Evolutionary conservation across 64 coral and sea anemone genomes (phyloP).

Genomic region (Actinia tenebrosa): DNA sequence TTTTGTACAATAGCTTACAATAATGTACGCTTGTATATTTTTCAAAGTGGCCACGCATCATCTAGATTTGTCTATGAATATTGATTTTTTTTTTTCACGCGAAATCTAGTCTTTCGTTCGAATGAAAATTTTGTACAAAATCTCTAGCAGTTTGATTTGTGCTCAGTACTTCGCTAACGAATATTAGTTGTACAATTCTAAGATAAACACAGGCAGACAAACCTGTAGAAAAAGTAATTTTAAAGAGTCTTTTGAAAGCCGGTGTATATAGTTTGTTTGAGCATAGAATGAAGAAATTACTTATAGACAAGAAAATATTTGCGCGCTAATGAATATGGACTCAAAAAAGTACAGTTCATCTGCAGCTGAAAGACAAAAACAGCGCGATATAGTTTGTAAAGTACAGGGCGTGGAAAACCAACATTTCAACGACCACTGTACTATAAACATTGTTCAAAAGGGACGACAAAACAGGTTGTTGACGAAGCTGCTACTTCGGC

Average conservation of each 20-base stretch:
- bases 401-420: conserved; percentile 1
- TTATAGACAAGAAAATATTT: not conserved
- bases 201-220: not conserved
- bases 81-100: too few relatives aligned
- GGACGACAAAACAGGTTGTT: not conserved
- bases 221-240: not conserved
- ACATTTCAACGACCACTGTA: not conserved
- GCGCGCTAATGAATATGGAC: not conserved
- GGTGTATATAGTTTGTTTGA: not conserved
- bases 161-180: too few relatives aligned
- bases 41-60: too few relatives aligned
- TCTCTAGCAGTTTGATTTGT: too few relatives aligned
- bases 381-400: not conserved
- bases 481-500: not conserved
- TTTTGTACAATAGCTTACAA: too few relatives aligned
- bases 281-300: not conserved
- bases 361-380: not conserved
- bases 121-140: too few relatives aligned
- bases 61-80: too few relatives aligned
- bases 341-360: not conserved
- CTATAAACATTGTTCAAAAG: not conserved
- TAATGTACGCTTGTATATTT: too few relatives aligned
- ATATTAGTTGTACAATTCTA: too few relatives aligned
- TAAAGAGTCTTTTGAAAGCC: not conserved
- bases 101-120: too few relatives aligned